A percentile compares a stretch with the other conserved stretches of the same genome.
These are phyloP conservation scores for Cheirogaleus medius DNA, from an alignment of 2,113 vertebrate genomes.

Conservation along the genomic window DNA sequence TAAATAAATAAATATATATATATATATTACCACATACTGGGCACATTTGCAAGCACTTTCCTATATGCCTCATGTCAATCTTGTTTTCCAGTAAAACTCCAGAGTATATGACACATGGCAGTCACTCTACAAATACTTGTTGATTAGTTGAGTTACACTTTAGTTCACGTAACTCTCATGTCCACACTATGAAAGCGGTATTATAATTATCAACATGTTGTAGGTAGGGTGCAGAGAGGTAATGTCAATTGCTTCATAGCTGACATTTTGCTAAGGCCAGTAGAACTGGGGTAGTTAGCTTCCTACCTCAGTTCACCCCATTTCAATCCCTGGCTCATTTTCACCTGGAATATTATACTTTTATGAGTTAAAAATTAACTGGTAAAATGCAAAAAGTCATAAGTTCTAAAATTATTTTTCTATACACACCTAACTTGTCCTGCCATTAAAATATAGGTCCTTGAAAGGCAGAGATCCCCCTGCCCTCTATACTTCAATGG, in stretches of 20 bases:
- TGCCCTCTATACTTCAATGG: neutral
- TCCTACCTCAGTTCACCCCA: neutral
- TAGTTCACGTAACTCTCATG: neutral
- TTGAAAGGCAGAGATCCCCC: neutral
- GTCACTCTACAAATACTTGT: neutral
- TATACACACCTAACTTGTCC: neutral
- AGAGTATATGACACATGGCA: neutral
- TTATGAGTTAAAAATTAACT: neutral
- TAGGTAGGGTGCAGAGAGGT: neutral
- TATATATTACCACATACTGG: neutral
- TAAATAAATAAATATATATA: neutral
- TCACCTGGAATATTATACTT: neutral
- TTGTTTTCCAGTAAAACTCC: neutral
- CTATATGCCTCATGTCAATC: neutral
- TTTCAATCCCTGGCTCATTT: neutral
- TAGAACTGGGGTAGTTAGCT: neutral
- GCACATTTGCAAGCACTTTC: neutral
- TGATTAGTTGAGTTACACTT: neutral
- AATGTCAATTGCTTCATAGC: neutral
- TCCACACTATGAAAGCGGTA: neutral
- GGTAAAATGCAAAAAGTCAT: neutral
- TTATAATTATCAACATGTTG: neutral
- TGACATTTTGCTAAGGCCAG: neutral
- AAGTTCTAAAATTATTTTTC: conserved; percentile 3
- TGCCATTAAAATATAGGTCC: neutral